A percentile compares a stretch with the other conserved stretches of the same genome.
phyloP scores from a whole-genome alignment of 2,113 vertebrate genomes.

The Engraulis encrasicolus region DNA sequence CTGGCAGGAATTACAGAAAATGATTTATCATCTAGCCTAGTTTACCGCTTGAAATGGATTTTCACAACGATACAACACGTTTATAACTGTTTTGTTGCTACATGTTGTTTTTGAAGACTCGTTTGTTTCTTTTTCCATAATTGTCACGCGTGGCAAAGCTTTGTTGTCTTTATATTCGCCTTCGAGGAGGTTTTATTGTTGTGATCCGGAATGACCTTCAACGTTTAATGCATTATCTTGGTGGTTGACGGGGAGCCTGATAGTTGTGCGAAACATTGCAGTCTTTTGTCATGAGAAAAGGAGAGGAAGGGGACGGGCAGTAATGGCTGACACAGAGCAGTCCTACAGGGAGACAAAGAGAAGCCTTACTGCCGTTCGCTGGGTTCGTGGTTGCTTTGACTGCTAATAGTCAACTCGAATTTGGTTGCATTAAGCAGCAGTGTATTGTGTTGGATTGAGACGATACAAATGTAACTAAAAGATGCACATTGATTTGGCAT shows the following conservation, averaged over 20 bases:
- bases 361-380: conserved; percentile 54
- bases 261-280: conserved; percentile 11
- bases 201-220: background rate
- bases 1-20: conserved; percentile 34
- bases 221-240: background rate
- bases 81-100: background rate
- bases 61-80: conserved; percentile 37
- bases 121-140: background rate
- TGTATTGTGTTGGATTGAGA: conserved; percentile 2
- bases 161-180: background rate
- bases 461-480: background rate
- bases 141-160: background rate
- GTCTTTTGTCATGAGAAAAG: conserved; percentile 19
- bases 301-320: conserved; percentile 51
- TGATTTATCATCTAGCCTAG: conserved; percentile 46
- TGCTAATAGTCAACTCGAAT: background rate
- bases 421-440: background rate
- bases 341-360: conserved; percentile 76
- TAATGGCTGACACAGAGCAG: conserved; percentile 77
- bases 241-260: background rate
- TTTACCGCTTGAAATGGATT: conserved; percentile 33
- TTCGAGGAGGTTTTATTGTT: background rate
- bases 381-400: background rate
- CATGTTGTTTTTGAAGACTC: conserved; percentile 3
- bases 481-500: background rate